Percentiles rank a stretch among this genome's conserved stretches.
Conservation (phyloP, 2,113 vertebrate species). For the Xenopus laevis region DNA sequence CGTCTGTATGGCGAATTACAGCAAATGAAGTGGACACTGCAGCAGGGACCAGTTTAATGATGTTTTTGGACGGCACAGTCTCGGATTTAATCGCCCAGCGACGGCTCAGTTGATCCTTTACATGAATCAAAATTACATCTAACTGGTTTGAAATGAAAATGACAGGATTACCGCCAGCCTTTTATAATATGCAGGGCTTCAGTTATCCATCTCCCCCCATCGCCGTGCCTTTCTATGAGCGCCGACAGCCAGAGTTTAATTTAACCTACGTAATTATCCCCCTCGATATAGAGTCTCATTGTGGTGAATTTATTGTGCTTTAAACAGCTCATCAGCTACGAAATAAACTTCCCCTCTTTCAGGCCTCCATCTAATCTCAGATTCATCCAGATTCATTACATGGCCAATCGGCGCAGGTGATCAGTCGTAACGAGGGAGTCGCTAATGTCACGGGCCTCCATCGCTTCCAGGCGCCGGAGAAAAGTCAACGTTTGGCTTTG, state of each 20-base stretch:
- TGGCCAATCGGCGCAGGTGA: conserved; percentile 32
- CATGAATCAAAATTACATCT: no score
- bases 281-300: conserved; percentile 9
- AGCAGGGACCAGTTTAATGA: background rate
- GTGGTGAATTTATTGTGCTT: conserved; percentile 20
- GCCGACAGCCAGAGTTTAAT: no score
- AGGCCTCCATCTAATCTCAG: conserved; percentile 26
- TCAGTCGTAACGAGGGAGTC: conserved; percentile 41
- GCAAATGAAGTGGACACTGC: background rate
- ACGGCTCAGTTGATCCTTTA: no score
- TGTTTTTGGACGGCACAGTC: no score
- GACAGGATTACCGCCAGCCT: no score
- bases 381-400: conserved; percentile 42
- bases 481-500: conserved; percentile 3
- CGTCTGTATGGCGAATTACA: background rate
- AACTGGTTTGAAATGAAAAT: no score
- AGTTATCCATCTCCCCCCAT: no score
- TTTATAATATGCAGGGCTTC: no score
- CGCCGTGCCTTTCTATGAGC: no score
- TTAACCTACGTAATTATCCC: conserved; percentile 25
- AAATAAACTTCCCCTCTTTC: conserved; percentile 20
- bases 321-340: conserved; percentile 39
- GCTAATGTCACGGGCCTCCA: conserved; percentile 20
- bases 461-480: conserved; percentile 15
- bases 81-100: no score